Conservation (phyloP, 2,113 vertebrate species). For the Labeo rohita region DNA sequence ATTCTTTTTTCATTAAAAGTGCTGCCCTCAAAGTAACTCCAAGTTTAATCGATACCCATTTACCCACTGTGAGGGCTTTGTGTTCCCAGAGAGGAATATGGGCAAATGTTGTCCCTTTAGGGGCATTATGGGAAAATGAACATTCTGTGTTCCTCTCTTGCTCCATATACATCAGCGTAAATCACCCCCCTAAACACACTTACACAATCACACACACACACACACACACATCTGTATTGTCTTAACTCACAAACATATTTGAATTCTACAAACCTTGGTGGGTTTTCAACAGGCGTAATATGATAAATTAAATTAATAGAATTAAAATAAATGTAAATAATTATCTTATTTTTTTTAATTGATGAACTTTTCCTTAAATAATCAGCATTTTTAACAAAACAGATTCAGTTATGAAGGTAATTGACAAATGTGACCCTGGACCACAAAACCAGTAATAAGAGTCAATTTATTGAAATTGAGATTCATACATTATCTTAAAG, state of each 20-base stretch:
- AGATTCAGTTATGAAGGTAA: not conserved
- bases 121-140: constrained; percentile 28
- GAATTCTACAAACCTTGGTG: not conserved
- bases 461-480: too few relatives aligned
- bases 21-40: constrained; percentile 27
- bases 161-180: not conserved
- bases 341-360: not conserved
- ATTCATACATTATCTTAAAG: too few relatives aligned
- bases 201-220: not conserved
- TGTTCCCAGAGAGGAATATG: constrained; percentile 29
- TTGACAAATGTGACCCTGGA: not conserved
- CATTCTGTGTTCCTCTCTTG: not conserved
- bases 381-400: not conserved
- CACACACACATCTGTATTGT: not conserved
- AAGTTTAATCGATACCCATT: constrained; percentile 39
- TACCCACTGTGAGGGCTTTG: constrained; percentile 25
- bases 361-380: not conserved
- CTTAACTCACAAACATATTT: not conserved
- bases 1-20: constrained; percentile 12
- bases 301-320: not conserved
- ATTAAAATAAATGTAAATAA: not conserved
- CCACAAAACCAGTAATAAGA: too few relatives aligned
- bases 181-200: not conserved
- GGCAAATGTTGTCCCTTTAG: constrained; percentile 22
- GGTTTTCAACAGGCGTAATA: not conserved